Evolutionary conservation across 2,888 invertebrate species (phyloP), one percentile per base, ranked within the genome.

Genomic region (Synanthedon tipuliformis): DNA sequence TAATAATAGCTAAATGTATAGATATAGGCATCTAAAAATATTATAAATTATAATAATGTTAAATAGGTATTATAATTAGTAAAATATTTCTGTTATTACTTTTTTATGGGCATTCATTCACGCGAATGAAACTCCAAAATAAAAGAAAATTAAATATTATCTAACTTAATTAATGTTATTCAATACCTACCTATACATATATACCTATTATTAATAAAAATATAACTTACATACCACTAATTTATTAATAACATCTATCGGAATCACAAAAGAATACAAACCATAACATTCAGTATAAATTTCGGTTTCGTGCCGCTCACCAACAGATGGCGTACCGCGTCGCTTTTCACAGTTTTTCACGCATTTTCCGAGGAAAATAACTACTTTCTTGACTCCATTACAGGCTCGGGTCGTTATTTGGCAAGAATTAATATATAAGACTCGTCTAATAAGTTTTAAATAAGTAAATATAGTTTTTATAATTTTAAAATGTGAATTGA

Each of bases 251-350:
- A 52, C 10, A 34, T 34, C 8, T 34, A 34, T 34, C 5, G 3
- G 8, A 2, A 34, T 34, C 34, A 10, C 34, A 10, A 34, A 34
- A 10, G 7, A 34, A 23, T 8, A 27, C 8, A 18, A 12, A 12
- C n/a, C n/a, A n/a, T n/a, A 45, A 1, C 12, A n/a, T 41, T 34
- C 34, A 34, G 34, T 10, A 34, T 10, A 34, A 34, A 34, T 34
- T 10, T n/a, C 2, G 1, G 68, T 63, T 60, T 52, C 60, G 27
- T 48, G 67, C 84, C 78, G 53, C 84, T 79, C 86, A 60, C 58
- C 77, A 54, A 75, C 68, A 86, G 86, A 85, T 84, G 86, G 79
- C 82, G 72, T 15, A 64, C 61, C 50, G 55, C 56, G 80, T 66
- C 61, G 63, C 64, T 80, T 80, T 79, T 65, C 53, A 49, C 48